Base-by-base conservation (phyloP, 2,888 invertebrate species). In the Stictocephala bisonia region DNA sequence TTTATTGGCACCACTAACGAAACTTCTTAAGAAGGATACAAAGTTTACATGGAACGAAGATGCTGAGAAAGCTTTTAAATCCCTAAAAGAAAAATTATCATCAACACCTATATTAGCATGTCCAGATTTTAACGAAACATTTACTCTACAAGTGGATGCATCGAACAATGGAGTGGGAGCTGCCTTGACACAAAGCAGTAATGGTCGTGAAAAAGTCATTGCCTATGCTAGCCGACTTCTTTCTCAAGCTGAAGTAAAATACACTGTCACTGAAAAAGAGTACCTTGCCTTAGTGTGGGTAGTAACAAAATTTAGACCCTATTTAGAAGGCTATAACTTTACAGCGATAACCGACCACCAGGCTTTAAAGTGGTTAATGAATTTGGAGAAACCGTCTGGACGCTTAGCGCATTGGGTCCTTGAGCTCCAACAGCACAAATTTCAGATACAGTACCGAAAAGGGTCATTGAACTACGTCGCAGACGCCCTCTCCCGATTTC, bases 261-360 rank as follows among this genome's bases (percentile, higher is more conserved):
- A 78, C 31, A 60, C 76, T 0, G 75, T 75, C 4, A 79, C 80
- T 0, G 77, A 80, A 51, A 70, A 50, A 22, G 79, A 81, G 27
- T 80, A 79, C 35, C 73, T 80, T 0, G 78, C 79, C 0, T 75
- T 80, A 0, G n/a, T 79, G 0, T 80, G 77, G 78, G 76, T 76
- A 0, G 73, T 80, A 1, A 56, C 69, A 1, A 77, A 78, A 35
- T 79, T 77, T 27, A 58, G 79, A n/a, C 70, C 73, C 0, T 80
- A 80, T 44, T 4, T 80, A 0, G 78, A 80, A 31, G 80, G 79
- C 78, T 24, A 51, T 64, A 22, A 77, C 74, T 35, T 60, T 26
- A 20, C 40, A 3, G 70, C 56, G 1, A 24, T 70, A 3, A 56
- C 70, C 0, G 35, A 70, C 15, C 79, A 2, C n/a, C 58, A 0